These are phyloP conservation scores for Periparus ater DNA, from an alignment of 2,797 vertebrate genomes.

Conservation along the genomic window DNA sequence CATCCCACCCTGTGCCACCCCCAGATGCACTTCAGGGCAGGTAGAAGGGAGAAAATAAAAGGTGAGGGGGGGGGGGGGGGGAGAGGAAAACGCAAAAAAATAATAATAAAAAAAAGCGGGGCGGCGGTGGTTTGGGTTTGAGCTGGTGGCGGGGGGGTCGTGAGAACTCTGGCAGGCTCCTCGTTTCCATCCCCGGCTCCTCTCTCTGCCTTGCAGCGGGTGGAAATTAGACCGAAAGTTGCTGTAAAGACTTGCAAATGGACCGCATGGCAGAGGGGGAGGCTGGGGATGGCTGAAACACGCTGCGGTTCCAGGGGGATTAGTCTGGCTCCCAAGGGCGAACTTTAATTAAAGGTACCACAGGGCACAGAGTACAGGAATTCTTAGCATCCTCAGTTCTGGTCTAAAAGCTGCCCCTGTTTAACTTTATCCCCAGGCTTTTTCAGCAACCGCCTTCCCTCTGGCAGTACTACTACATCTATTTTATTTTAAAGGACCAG, in stretches of 20 bases:
- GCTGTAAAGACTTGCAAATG: constrained; percentile 43
- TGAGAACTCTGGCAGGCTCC: not conserved
- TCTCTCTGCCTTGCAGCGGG: not conserved
- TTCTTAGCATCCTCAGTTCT: constrained; percentile 54
- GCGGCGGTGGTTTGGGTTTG: not conserved
- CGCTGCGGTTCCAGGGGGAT: constrained; percentile 34
- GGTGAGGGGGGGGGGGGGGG: rapidly evolving
- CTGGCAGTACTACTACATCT: not conserved
- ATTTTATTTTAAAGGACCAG: constrained; percentile 53
- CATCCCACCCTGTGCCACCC: not conserved
- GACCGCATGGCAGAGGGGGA: constrained; percentile 14
- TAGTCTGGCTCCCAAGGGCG: constrained; percentile 62
- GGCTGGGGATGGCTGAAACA: constrained; percentile 19
- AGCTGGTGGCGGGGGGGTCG: not conserved
- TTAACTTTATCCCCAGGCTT: constrained; percentile 49
- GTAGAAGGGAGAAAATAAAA: not conserved
- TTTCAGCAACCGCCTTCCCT: constrained; percentile 41
- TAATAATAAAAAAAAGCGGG: not conserved
- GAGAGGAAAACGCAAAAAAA: too few relatives aligned
- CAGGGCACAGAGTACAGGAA: constrained; percentile 18
- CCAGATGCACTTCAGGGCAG: not conserved
- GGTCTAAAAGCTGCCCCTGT: constrained; percentile 37
- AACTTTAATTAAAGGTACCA: constrained; percentile 69
- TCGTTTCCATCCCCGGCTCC: not conserved
- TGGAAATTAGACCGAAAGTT: constrained; percentile 21